A percentile compares a stretch with the other conserved stretches of the same genome.
Conservation (phyloP, 1,140 invertebrate species). For the Platyscapa corneri region DNA sequence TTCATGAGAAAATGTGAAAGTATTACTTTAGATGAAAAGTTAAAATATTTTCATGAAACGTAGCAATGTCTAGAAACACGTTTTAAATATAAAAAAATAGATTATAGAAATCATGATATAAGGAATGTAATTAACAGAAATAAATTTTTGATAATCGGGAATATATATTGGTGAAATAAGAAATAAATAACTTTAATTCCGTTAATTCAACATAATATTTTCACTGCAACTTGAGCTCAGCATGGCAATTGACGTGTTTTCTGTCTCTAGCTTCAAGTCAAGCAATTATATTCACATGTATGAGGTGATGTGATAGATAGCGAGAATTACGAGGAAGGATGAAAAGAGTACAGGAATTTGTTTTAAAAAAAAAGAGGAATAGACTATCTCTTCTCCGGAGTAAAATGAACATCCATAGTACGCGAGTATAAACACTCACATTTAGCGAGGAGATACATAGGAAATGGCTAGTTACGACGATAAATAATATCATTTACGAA, state of each 20-base stretch:
- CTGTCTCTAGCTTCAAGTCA: background rate
- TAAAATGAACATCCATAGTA: background rate
- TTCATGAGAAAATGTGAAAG: constrained; percentile 3
- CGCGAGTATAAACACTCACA: too few species aligned
- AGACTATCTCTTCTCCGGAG: background rate
- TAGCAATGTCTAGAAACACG: background rate
- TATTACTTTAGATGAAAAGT: constrained; percentile 2
- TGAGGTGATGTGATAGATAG: background rate
- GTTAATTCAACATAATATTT: constrained; percentile 7
- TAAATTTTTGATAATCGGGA: background rate
- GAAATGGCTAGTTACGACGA: background rate
- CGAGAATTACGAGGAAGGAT: constrained; percentile 2
- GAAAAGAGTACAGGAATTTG: background rate
- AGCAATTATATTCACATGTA: background rate
- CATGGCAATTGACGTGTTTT: background rate
- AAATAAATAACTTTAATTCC: background rate
- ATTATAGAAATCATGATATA: background rate
- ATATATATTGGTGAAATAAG: background rate
- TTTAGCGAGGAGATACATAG: background rate
- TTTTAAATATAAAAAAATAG: background rate
- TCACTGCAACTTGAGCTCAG: background rate
- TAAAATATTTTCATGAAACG: constrained; percentile 4
- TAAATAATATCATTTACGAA: background rate
- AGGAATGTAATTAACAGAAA: background rate
- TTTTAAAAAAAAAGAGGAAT: background rate